These are phyloP conservation scores for Pitangus sulphuratus DNA, from an alignment of 2,797 vertebrate genomes.

Conservation along the genomic window DNA sequence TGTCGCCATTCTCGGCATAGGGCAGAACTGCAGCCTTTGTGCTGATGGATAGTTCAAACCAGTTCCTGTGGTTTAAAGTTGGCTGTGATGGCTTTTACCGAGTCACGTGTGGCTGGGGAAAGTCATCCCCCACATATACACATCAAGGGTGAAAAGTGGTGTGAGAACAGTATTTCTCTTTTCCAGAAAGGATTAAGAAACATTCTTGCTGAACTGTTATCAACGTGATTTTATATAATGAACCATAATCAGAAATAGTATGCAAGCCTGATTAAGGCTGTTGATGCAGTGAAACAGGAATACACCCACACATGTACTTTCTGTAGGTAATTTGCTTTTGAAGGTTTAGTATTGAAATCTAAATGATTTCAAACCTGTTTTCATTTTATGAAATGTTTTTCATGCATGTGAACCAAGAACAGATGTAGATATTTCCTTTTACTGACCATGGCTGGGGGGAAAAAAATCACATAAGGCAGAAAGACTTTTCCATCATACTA, in stretches of 20 bases:
- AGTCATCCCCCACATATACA: fast-evolving
- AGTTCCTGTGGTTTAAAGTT: fast-evolving
- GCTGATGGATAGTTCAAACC: fast-evolving
- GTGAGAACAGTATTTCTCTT: background rate
- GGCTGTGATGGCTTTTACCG: background rate
- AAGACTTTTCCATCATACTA: background rate
- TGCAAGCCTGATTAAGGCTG: constrained; percentile 45
- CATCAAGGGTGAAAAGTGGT: background rate
- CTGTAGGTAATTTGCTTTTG: constrained; percentile 62
- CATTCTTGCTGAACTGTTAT: background rate
- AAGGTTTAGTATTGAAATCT: constrained; percentile 51
- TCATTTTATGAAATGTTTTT: constrained; percentile 36
- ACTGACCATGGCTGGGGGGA: background rate
- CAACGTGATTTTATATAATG: constrained; percentile 47
- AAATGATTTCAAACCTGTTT: constrained; percentile 50
- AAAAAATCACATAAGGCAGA: background rate
- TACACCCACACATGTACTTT: constrained; percentile 59
- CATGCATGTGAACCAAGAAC: constrained; percentile 25
- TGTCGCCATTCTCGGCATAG: fast-evolving
- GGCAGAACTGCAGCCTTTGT: fast-evolving
- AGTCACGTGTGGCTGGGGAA: fast-evolving
- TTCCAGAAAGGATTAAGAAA: constrained; percentile 2
- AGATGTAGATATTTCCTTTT: constrained; percentile 52
- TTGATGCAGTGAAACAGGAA: constrained; percentile 20
- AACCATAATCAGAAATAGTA: constrained; percentile 43